Base-by-base conservation (phyloP, 2,113 vertebrate genomes). In the Sphaerodactylus townsendi region DNA sequence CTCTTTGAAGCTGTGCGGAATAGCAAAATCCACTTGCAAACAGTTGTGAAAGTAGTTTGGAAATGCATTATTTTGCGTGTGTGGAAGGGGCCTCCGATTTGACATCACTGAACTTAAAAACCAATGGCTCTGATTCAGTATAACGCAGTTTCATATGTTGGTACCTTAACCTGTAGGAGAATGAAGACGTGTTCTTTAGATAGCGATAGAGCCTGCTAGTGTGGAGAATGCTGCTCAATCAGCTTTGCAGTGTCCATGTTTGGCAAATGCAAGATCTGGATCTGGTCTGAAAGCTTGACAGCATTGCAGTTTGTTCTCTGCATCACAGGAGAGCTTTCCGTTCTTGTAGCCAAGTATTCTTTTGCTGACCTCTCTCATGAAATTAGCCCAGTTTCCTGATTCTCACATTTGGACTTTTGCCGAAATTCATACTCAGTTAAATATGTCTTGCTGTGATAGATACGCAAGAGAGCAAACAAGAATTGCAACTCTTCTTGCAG, bases 201-300 rank as follows among this genome's bases (percentile, higher is more conserved):
- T 44, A 0, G 0, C 0, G 11, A 0, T 3, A 28, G 48, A 59
- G 14, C 1, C 0, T 2, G 39, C 21, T 53, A 71, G 53, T 48
- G 0, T 19, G 8, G 30, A 53, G 3, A 33, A 1, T 76, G 68
- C 84, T 74, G 1, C 0, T 53, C 0, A 14, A 0, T 0, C 65
- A 0, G 77, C 44, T 76, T 62, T 21, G 2, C 37, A 25, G 46
- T 39, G 59, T 46, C 28, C 9, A 48, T 80, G 83, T 66, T 62
- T 15, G 85, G 37, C 0, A 68, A 85, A 69, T 6, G 37, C 10
- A 0, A 30, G n/a, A 79, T 0, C 44, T n/a, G 35, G 71, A 53
- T n/a, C 3, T 33, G 72, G 83, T 13, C 56, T 35, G 8, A 25
- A 19, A 72, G 66, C 33, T 9, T 50, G 41, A 62, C 53, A 77